These are phyloP conservation scores for Axis porcinus DNA, from an alignment of 2,113 vertebrate species.

Conservation along the genomic window DNA sequence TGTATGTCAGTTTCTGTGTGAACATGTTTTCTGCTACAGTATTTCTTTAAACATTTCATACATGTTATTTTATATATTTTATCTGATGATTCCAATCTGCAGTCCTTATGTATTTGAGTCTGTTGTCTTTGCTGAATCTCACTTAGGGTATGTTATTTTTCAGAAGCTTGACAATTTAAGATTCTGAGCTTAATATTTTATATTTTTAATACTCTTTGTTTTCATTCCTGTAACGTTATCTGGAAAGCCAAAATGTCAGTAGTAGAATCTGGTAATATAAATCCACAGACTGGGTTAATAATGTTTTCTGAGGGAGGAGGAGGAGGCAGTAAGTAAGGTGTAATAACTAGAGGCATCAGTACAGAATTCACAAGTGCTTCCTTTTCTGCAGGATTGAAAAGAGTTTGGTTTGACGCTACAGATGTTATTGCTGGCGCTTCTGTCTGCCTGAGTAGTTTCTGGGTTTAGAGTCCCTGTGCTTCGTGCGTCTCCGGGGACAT, in stretches of 20 bases:
- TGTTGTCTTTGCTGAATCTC: not conserved
- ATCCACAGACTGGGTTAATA: not conserved
- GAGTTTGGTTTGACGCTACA: not conserved
- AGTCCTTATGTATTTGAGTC: not conserved
- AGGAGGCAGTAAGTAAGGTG: not conserved
- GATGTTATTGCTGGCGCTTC: not conserved
- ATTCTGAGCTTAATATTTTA: not conserved
- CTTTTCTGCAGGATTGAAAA: not conserved
- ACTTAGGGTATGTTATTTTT: not conserved
- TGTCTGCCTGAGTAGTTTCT: not conserved
- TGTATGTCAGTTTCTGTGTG: not conserved
- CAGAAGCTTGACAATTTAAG: not conserved
- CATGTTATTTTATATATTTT: not conserved
- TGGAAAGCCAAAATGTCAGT: not conserved
- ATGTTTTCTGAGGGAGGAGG: not conserved
- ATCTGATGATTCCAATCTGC: not conserved
- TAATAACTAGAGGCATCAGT: not conserved
- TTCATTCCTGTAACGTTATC: not conserved
- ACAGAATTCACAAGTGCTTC: not conserved
- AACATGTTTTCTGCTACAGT: not conserved
- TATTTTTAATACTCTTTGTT: not conserved
- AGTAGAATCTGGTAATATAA: slow-evolving; percentile 12
- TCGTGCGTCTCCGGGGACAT: not conserved
- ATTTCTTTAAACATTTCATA: not conserved
- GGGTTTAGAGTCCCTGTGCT: not conserved